Conservation (phyloP, 2,888 invertebrate genomes). For the Drosophila sordidapex region DNA sequence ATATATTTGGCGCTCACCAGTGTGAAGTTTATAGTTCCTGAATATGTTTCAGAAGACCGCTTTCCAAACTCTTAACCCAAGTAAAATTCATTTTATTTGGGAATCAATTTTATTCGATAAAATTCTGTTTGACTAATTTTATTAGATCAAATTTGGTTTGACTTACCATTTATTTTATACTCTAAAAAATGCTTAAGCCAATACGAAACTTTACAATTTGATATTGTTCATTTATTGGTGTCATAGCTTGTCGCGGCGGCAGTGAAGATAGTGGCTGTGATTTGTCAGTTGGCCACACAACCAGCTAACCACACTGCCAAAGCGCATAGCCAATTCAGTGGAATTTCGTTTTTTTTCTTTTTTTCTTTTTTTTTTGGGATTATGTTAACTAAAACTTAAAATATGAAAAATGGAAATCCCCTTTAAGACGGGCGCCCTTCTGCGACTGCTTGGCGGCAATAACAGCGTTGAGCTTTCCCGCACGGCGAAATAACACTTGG, state of each 20-base stretch:
- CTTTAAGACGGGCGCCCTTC: slow-evolving; percentile 33
- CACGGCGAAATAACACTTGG: slow-evolving; percentile 27
- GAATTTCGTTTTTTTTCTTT: slow-evolving; percentile 4
- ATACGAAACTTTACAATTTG: background rate
- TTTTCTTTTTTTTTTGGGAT: slow-evolving; percentile 2
- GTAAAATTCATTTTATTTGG: background rate
- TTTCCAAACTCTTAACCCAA: background rate
- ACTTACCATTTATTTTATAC: background rate
- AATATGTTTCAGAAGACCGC: too few relatives aligned
- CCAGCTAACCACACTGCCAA: slow-evolving; percentile 99
- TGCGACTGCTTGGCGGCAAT: slow-evolving; percentile 20
- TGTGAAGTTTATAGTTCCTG: background rate
- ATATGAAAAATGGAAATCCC: slow-evolving; percentile 12
- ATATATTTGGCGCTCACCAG: background rate
- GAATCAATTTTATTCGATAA: background rate
- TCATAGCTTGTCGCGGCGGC: slow-evolving; percentile 90
- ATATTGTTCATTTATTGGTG: slow-evolving; percentile 54
- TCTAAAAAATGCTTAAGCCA: background rate
- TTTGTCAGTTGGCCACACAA: slow-evolving; percentile 89
- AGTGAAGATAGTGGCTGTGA: slow-evolving; percentile 98
- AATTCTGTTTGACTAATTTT: background rate
- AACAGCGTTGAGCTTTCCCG: slow-evolving; percentile 34
- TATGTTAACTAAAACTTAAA: slow-evolving; percentile 11
- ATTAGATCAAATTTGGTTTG: background rate
- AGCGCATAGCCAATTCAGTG: slow-evolving; percentile 87